A percentile compares a stretch with the other conserved stretches of the same genome.
Evolutionary conservation across 1,140 invertebrate species (phyloP).

Genomic region (Tetramorium parvispinum): DNA sequence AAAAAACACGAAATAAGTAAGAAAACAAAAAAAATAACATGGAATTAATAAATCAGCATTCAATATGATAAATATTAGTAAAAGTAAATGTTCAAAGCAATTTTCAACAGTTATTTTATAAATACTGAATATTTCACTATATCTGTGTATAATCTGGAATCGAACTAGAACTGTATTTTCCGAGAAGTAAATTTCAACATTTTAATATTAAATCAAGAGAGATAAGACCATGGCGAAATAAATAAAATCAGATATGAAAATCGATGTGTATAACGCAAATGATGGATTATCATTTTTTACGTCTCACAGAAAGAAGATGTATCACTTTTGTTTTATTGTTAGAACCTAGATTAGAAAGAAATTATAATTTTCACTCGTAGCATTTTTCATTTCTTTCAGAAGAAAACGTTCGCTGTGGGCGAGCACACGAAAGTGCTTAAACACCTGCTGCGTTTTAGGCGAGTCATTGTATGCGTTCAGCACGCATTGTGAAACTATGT

Average conservation of each 20-base stretch:
- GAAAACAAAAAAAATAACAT: background rate
- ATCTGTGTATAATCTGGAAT: background rate
- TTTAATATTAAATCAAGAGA: background rate
- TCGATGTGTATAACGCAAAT: background rate
- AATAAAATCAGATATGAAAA: no score
- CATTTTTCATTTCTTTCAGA: background rate
- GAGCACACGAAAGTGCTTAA: background rate
- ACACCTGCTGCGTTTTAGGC: slow-evolving; percentile 15
- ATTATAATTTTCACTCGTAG: background rate
- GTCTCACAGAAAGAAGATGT: background rate
- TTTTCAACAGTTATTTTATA: background rate
- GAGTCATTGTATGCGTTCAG: background rate
- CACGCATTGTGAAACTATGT: background rate
- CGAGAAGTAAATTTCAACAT: background rate
- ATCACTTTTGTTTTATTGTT: background rate
- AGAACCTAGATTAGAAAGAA: background rate
- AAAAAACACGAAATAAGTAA: background rate
- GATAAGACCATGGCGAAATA: background rate
- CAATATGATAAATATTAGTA: background rate
- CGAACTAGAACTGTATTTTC: background rate
- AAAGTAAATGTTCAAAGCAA: background rate
- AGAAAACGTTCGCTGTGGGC: background rate
- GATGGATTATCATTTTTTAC: background rate
- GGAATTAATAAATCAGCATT: background rate
- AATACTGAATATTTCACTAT: background rate